Evolutionary conservation across 1,140 invertebrate species (phyloP), one percentile per base, ranked within the genome.

Genomic region (Archegozetes longisetosus): DNA sequence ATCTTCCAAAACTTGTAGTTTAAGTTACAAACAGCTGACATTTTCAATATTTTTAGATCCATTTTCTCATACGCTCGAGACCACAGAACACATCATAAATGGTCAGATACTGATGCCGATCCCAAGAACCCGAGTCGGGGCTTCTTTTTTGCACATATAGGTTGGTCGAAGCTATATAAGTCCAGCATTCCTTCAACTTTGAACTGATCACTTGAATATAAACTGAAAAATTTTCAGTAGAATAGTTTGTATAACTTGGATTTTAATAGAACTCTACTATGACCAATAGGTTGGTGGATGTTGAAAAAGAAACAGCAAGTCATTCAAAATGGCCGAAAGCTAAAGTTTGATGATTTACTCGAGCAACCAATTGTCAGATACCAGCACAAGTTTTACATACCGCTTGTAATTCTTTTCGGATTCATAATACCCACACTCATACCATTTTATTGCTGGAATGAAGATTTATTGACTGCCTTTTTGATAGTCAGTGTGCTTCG

Each of bases 321-420:
- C 6, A 88, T 47, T 27, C 1, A 4, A 12, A 12, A 17, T 25
- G 55, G 55, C 54, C 83, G 86, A 66, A 77, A 79, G 57, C 78
- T 96, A 20, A 88, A 94, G 69, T 64, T 95, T 27, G 83, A 80
- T 32, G 93, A 98, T 72, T 75, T 97, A n/a, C 78, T 81, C 61
- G 76, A 77, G 14, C 91, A 98, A 73, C 83, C 83, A 1, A 78
- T 97, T 23, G 74, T 94, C 9, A 73, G 74, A 59, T 90, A 91
- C 73, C 93, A 97, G 70, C 84, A 85, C 70, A 91, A 68, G 71
- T 76, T 62, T 70, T 97, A 95, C 70, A 66, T 82, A 46, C 70
- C 82, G 12, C 67, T 93, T 64, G 88, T 92, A 79, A 78, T 88
- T 0, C 3, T 91, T 0, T 68, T 81, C 3, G 88, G 88, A 68